Evolutionary conservation across 2,113 vertebrate species (phyloP).

Genomic region (Istiophorus platypterus): DNA sequence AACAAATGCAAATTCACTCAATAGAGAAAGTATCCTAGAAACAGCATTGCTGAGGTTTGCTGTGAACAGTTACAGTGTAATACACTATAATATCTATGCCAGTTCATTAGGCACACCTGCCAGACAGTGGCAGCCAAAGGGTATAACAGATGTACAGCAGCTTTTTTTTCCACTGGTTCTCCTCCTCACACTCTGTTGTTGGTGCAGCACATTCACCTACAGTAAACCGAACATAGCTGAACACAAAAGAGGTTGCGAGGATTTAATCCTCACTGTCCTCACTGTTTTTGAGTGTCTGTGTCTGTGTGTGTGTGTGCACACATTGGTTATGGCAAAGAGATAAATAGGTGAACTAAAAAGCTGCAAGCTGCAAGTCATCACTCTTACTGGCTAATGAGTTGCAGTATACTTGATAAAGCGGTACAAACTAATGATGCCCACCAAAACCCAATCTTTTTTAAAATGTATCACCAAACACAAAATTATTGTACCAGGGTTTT

Average conservation of each 20-base stretch:
- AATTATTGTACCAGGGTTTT: constrained; percentile 4
- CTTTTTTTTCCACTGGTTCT: neutral
- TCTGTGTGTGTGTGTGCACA: neutral
- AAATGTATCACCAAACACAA: neutral
- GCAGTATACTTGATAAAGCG: neutral
- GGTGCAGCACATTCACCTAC: constrained; percentile 23
- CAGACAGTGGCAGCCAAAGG: constrained; percentile 49
- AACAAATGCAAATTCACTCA: neutral
- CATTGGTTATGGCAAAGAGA: neutral
- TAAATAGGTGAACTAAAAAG: neutral
- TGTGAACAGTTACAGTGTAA: neutral
- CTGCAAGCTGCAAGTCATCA: constrained; percentile 4
- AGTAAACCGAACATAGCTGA: constrained; percentile 19
- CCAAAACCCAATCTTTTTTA: constrained; percentile 14
- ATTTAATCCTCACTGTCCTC: constrained; percentile 9
- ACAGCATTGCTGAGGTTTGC: neutral
- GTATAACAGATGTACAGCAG: constrained; percentile 63
- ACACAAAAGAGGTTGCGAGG: constrained; percentile 14
- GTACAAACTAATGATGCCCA: constrained; percentile 2
- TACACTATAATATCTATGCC: neutral
- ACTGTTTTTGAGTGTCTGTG: neutral
- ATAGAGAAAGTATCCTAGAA: neutral
- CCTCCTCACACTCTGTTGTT: neutral
- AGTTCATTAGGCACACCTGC: neutral
- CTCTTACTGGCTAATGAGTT: constrained; percentile 7